Conservation (phyloP, 2,113 vertebrate species). For the Tachysurus fulvidraco region DNA sequence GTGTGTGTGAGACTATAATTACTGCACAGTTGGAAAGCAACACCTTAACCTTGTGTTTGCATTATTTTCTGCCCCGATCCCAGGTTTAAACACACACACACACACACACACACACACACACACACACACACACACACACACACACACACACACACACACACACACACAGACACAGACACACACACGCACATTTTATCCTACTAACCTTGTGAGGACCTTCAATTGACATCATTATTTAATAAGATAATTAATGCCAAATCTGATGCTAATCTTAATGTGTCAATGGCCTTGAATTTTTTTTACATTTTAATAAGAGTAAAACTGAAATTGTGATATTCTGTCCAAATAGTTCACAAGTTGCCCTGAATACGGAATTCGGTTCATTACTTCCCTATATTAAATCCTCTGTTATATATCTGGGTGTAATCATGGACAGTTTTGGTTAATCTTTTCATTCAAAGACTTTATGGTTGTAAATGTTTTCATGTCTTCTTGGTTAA, state of each 20-base stretch:
- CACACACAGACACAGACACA: not conserved
- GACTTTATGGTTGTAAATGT: too few species aligned
- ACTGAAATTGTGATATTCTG: too few species aligned
- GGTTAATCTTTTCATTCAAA: too few species aligned
- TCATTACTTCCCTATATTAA: too few species aligned
- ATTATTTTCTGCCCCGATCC: conserved; percentile 9
- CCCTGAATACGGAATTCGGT: too few species aligned
- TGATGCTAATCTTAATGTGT: not conserved
- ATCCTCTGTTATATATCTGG: too few species aligned
- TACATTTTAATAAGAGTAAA: too few species aligned
- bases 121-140: not conserved
- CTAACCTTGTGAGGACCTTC: not conserved
- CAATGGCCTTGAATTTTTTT: too few species aligned
- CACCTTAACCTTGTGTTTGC: conserved; percentile 24
- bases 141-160: not conserved
- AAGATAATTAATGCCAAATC: not conserved
- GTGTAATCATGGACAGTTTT: too few species aligned
- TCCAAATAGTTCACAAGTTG: too few species aligned
- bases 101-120: conserved; percentile 6
- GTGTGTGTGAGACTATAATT: not conserved
- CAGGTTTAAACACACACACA: not conserved
- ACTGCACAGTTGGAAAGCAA: conserved; percentile 21
- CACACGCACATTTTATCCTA: not conserved
- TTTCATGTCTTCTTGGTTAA: too few species aligned
- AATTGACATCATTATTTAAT: not conserved